Base-by-base conservation (phyloP, 1,140 invertebrate species). In the Scaptomyza graminum region DNA sequence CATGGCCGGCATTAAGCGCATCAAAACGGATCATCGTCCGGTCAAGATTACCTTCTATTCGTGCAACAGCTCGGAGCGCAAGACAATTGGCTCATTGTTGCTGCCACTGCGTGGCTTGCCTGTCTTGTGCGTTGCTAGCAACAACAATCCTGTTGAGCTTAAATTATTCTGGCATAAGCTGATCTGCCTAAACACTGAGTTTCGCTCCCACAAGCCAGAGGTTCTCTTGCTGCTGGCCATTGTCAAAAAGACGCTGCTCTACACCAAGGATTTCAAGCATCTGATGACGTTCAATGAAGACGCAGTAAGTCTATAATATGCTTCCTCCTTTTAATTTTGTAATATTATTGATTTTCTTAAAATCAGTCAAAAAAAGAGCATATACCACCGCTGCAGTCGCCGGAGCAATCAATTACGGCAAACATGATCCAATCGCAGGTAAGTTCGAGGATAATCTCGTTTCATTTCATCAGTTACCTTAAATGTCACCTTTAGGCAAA, bases 111-210 rank as follows among this genome's bases (percentile, higher is more conserved):
- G 90, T 13, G 82, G 84, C 3, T 54, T 90, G 12, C 90, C 81
- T 11, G 65, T 90, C 0, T 25, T 90, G 2, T 66, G 62, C 16
- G 28, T 67, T 11, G 13, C 69, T 0, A 59, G 79, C 39, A 76
- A 61, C 15, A 65, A 60, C 12, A 77, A 69, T 6, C 28, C 51
- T 0, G 3, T 72, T 46, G 62, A 88, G 25, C 25, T 90, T 1
- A 91, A 90, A 51, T 71, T 77, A 52, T 66, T 81, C 56, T 91
- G 90, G 90, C 85, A 91, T 55, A 91, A 91, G 59, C 51, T 91
- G 8, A 81, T 74, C 37, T 90, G 76, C 44, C 69, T 68, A 8
- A 78, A 68, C 50, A 75, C 55, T 15, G 77, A 90, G 43, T 84
- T 76, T 34, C 81, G 79, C 0, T 76, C 74, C 6, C 78, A 76